A percentile compares a stretch with the other conserved stretches of the same genome.
phyloP scores from a whole-genome alignment of 2,797 vertebrate species.

The Leptoclinus maculatus region DNA sequence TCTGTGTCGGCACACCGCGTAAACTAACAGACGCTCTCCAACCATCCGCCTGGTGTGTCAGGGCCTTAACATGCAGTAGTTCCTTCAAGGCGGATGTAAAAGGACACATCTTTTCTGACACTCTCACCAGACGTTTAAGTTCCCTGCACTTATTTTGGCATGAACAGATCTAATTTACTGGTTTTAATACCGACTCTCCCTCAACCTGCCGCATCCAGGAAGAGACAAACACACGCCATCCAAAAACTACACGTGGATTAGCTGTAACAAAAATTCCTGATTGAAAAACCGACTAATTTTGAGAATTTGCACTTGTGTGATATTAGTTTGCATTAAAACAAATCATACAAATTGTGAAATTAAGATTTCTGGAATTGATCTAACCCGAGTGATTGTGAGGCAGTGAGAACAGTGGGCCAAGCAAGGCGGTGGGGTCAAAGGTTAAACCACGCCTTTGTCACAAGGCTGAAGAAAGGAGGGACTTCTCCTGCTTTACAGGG shows the following conservation, averaged over 20 bases:
- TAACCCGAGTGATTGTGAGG: neutral
- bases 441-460: conserved; percentile 44
- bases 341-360: neutral
- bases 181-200: neutral
- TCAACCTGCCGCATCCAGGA: neutral
- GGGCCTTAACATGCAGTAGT: too few species aligned
- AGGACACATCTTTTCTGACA: neutral
- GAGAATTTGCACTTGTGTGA: neutral
- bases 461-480: conserved; percentile 18
- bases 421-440: conserved; percentile 48
- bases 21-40: too few species aligned
- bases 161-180: neutral
- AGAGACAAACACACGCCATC: neutral
- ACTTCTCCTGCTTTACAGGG: neutral
- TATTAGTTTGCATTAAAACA: neutral
- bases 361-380: neutral
- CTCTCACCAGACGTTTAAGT: neutral
- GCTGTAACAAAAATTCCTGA: neutral
- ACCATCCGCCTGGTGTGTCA: too few species aligned
- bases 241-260: neutral
- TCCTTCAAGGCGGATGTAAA: neutral
- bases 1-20: too few species aligned
- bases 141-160: neutral
- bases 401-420: conserved; percentile 3
- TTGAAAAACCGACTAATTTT: neutral